phyloP scores from a whole-genome alignment of 2,113 vertebrate species.

The Lagenorhynchus albirostris region DNA sequence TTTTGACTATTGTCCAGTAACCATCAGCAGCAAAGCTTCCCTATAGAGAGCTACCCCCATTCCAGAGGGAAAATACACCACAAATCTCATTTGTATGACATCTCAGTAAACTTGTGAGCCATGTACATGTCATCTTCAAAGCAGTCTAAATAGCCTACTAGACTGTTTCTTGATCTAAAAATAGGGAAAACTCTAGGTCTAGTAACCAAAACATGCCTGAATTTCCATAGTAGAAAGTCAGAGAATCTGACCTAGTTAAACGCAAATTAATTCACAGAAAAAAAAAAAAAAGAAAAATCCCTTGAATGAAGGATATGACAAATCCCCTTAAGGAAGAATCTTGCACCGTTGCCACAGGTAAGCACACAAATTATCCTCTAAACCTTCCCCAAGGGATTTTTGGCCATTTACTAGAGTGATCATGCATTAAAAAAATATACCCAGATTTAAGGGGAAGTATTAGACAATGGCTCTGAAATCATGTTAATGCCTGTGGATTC shows the following conservation, averaged over 20 bases:
- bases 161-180: neutral
- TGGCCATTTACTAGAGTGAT: neutral
- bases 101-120: neutral
- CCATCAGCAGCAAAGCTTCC: neutral
- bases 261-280: neutral
- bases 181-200: neutral
- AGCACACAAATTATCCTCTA: neutral
- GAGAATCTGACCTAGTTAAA: neutral
- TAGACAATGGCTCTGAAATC: neutral
- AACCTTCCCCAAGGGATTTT: no score
- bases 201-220: neutral
- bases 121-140: neutral
- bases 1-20: neutral
- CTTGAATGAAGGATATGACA: neutral
- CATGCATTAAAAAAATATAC: neutral
- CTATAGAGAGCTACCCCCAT: neutral
- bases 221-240: neutral
- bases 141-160: neutral
- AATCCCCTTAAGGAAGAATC: neutral
- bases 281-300: neutral
- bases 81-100: neutral
- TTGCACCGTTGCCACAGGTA: neutral
- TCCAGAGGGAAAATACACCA: neutral
- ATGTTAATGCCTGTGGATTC: neutral
- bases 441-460: neutral